phyloP scores from a whole-genome alignment of 2,113 vertebrate genomes.

The Sander lucioperca region DNA sequence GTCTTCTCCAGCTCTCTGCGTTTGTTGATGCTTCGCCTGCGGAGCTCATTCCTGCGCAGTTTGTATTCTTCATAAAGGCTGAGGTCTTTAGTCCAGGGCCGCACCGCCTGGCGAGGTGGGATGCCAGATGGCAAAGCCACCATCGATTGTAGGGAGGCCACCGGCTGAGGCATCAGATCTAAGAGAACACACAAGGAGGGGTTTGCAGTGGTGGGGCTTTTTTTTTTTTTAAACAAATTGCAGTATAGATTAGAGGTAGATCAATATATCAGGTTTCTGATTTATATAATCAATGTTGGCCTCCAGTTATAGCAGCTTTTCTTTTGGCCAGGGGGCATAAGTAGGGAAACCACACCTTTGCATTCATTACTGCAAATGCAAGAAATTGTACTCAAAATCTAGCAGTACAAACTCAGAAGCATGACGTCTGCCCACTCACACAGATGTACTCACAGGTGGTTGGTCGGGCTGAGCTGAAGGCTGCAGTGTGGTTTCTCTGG shows the following conservation, averaged over 20 bases:
- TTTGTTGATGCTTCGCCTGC: conserved; percentile 69
- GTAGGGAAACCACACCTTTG: background rate
- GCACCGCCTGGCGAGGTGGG: conserved; percentile 30
- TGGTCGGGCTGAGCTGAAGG: conserved; percentile 41
- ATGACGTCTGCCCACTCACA: background rate
- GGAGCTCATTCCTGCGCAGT: conserved; percentile 78
- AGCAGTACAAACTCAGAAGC: too few relatives aligned
- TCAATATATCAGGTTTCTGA: background rate
- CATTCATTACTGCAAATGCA: background rate
- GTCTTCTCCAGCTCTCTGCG: conserved; percentile 82
- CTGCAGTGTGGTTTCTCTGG: conserved; percentile 23
- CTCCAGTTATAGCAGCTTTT: background rate
- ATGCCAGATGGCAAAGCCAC: background rate
- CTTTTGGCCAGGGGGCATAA: too few relatives aligned
- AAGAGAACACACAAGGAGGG: background rate
- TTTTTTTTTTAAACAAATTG: background rate
- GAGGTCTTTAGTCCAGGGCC: conserved; percentile 79
- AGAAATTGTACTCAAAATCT: background rate
- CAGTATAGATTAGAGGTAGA: background rate
- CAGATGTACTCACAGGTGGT: conserved; percentile 62
- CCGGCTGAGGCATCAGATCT: conserved; percentile 60
- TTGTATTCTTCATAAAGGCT: conserved; percentile 82
- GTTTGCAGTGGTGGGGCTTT: background rate
- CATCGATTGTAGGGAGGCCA: conserved; percentile 10
- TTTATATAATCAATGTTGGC: background rate